Percentiles rank a stretch among this genome's conserved stretches.
These are phyloP conservation scores for Hermetia illucens DNA, from an alignment of 1,140 invertebrate genomes.

Conservation along the genomic window DNA sequence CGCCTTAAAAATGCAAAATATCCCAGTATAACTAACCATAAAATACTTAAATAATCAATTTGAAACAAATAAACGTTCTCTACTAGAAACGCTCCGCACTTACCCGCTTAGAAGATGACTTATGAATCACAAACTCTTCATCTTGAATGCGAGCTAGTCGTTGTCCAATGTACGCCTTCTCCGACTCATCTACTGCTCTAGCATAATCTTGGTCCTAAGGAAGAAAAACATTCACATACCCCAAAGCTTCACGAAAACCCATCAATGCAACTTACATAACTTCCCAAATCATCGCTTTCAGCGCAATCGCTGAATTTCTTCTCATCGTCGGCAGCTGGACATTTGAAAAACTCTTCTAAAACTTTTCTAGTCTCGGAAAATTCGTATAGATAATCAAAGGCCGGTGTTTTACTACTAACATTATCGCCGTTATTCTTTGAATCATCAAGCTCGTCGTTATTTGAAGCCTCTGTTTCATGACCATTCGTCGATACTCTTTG, in stretches of 20 bases:
- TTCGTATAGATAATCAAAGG: conserved; percentile 77
- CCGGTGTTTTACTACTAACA: conserved; percentile 30
- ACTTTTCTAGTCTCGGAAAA: conserved; percentile 84
- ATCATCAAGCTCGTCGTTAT: conserved; percentile 19
- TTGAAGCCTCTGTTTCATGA: conserved; percentile 10
- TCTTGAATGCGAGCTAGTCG: conserved; percentile 28
- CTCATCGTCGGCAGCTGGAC: conserved; percentile 45
- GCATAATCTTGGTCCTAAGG: conserved; percentile 13
- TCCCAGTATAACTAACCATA: conserved; percentile 3
- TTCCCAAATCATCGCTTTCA: conserved; percentile 26
- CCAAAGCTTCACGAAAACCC: background rate
- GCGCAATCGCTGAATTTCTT: conserved; percentile 30
- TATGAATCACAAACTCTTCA: conserved; percentile 26
- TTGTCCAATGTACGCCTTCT: conserved; percentile 27
- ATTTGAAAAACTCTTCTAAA: conserved; percentile 81
- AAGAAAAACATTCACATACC: background rate
- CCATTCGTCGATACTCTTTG: conserved; percentile 31
- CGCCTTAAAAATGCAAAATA: background rate
- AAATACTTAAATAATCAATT: background rate
- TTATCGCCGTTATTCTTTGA: conserved; percentile 1
- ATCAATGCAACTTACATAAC: conserved; percentile 10
- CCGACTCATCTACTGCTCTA: conserved; percentile 14
- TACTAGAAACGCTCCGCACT: conserved; percentile 4
- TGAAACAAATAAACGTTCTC: background rate
- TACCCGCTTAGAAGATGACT: conserved; percentile 23